Conservation (phyloP, 2,888 invertebrate species). For the Dynastes maya region DNA sequence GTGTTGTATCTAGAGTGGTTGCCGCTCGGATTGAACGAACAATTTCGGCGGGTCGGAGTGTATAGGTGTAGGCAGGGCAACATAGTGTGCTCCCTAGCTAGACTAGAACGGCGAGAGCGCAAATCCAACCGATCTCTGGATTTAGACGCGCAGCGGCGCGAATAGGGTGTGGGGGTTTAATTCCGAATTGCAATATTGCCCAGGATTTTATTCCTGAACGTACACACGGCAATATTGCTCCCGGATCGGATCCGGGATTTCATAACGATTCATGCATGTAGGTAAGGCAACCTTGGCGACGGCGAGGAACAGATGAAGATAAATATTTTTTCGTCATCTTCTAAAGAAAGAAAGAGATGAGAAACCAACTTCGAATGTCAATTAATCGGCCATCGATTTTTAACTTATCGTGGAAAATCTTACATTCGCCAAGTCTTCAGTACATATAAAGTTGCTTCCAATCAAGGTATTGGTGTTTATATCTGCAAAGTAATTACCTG, state of each 20-base stretch:
- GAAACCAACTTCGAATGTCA: neutral
- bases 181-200: conserved; percentile 38
- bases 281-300: neutral
- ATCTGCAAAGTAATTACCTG: no score
- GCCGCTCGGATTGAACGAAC: conserved; percentile 12
- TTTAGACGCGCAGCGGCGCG: conserved; percentile 20
- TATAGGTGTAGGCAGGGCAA: neutral
- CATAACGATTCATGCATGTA: conserved; percentile 32
- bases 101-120: conserved; percentile 25
- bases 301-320: conserved; percentile 22
- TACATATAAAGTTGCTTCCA: no score
- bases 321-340: neutral
- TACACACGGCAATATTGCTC: conserved; percentile 39
- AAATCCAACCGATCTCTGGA: conserved; percentile 34
- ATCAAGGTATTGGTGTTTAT: no score
- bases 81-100: neutral
- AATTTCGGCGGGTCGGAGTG: neutral
- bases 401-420: neutral
- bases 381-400: conserved; percentile 14
- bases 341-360: neutral
- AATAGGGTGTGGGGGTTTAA: conserved; percentile 32
- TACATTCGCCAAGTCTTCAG: no score
- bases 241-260: conserved; percentile 33
- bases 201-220: conserved; percentile 34
- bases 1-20: conserved; percentile 33